Evolutionary conservation across 2,797 vertebrate species (phyloP).

Genomic region (Anas bernieri): DNA sequence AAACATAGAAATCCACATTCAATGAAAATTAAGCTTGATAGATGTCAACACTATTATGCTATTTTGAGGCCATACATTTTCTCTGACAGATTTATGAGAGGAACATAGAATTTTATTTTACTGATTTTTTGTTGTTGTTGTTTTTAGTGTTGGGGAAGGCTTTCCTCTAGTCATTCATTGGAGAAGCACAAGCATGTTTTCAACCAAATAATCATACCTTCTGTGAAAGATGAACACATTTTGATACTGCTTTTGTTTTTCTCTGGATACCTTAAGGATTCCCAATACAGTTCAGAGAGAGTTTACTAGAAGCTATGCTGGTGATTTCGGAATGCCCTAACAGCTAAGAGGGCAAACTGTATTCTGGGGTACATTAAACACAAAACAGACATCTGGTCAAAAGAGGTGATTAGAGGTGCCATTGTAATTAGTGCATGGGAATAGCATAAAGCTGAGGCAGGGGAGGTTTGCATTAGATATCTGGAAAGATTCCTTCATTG

Average conservation of each 20-base stretch:
- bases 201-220: not conserved
- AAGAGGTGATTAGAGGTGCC: not conserved
- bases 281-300: not conserved
- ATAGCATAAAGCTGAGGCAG: not conserved
- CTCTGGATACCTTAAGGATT: not conserved
- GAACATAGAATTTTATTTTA: not conserved
- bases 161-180: not conserved
- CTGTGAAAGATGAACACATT: not conserved
- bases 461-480: not conserved
- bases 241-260: not conserved
- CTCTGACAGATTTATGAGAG: not conserved
- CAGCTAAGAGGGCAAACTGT: not conserved
- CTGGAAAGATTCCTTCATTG: not conserved
- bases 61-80: not conserved
- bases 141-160: not conserved
- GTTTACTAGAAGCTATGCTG: not conserved
- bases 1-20: not conserved
- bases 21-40: not conserved
- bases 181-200: not conserved
- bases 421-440: not conserved
- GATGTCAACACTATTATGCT: not conserved
- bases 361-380: not conserved
- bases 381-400: not conserved
- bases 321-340: not conserved
- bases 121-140: not conserved